These are phyloP conservation scores for Hyles vespertilio DNA, from an alignment of 1,140 invertebrate species.

Conservation along the genomic window DNA sequence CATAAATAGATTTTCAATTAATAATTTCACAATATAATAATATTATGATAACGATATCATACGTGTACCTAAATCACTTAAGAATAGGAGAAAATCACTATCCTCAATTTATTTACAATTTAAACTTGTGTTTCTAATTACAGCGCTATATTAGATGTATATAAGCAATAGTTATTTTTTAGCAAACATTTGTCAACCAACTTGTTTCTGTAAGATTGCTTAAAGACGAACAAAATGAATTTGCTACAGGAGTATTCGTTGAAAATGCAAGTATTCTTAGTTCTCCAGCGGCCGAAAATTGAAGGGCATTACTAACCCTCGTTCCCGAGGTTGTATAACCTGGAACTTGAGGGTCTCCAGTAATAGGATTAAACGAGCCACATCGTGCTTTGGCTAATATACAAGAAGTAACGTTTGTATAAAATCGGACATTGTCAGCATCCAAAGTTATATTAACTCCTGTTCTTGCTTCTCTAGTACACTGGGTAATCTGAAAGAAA, in stretches of 20 bases:
- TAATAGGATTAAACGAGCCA: constrained; percentile 76
- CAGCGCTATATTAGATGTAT: background rate
- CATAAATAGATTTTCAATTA: too few relatives aligned
- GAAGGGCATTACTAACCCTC: constrained; percentile 70
- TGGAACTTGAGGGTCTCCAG: constrained; percentile 76
- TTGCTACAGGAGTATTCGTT: constrained; percentile 46
- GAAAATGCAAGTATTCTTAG: constrained; percentile 73
- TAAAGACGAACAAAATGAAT: constrained; percentile 55
- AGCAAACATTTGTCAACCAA: constrained; percentile 65
- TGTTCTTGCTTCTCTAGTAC: constrained; percentile 68
- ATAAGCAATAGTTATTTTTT: constrained; percentile 5
- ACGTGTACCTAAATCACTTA: too few relatives aligned
- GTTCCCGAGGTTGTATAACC: constrained; percentile 46
- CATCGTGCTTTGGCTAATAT: constrained; percentile 75
- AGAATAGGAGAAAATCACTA: too few relatives aligned
- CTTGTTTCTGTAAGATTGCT: constrained; percentile 59
- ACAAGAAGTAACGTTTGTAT: constrained; percentile 77
- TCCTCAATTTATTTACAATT: too few relatives aligned
- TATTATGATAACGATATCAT: too few relatives aligned
- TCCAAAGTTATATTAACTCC: constrained; percentile 69
- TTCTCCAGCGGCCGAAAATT: constrained; percentile 73
- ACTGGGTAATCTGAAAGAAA: constrained; percentile 69
- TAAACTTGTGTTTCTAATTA: background rate
- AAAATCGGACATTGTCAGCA: constrained; percentile 72
- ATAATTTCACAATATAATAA: too few relatives aligned